Conservation (phyloP, 2,888 invertebrate genomes). For the Melangyna quadrimaculata region DNA sequence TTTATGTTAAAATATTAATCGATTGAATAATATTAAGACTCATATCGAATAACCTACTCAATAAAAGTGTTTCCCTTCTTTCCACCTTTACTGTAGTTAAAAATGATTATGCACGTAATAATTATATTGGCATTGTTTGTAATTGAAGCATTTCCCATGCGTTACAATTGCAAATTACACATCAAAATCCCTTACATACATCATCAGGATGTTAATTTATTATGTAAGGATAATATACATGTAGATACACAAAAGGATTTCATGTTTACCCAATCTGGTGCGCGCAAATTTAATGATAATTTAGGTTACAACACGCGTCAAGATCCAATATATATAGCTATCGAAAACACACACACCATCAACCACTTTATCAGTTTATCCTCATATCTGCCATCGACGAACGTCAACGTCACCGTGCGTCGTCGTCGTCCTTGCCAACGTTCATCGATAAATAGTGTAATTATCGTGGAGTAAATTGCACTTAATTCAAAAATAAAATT, state of each 20-base stretch:
- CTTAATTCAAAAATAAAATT: conserved; percentile 50
- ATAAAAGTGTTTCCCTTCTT: background rate
- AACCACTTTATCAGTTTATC: conserved; percentile 1
- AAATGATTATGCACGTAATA: conserved; percentile 7
- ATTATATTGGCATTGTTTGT: conserved; percentile 26
- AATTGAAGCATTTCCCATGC: conserved; percentile 15
- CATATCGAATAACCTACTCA: no score
- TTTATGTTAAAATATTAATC: no score
- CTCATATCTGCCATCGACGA: background rate
- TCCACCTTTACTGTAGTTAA: conserved; percentile 1
- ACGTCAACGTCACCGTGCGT: background rate
- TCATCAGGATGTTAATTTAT: background rate
- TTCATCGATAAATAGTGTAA: conserved; percentile 46
- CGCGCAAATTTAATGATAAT: conserved; percentile 38
- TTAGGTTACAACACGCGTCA: conserved; percentile 47
- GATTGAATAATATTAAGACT: no score
- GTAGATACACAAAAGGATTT: conserved; percentile 46
- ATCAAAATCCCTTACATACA: background rate
- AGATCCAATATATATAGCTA: background rate
- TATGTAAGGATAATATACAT: background rate
- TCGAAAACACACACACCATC: background rate
- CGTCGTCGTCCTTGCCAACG: conserved; percentile 15
- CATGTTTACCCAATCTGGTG: conserved; percentile 13
- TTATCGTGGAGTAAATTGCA: conserved; percentile 58
- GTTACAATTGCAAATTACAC: conserved; percentile 28